Base-by-base conservation (phyloP, 1,140 invertebrate genomes). In the Tyrophagus putrescentiae region DNA sequence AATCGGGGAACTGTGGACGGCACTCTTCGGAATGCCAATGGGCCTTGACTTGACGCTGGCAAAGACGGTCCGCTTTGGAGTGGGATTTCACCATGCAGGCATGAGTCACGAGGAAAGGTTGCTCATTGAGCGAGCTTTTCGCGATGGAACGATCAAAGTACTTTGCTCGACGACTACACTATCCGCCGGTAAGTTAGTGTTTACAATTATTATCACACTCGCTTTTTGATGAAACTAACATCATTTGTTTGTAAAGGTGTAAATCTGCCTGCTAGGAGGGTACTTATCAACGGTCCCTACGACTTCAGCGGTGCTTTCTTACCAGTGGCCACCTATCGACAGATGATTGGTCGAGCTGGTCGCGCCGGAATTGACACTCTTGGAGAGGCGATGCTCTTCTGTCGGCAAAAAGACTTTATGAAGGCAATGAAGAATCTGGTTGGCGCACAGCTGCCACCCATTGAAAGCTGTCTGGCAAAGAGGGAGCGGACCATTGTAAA, bases 61-160 rank as follows among this genome's bases (percentile, higher is more conserved):
- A 50, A 82, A 78, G 66, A 83, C 83, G 28, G 77, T 96, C 48
- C 83, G 82, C 18, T 92, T 85, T 76, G 93, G 87, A 59, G 86
- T 94, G 53, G 88, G 87, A 16, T 98, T 87, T 76, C 94, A 98
- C 77, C 94, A 98, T 80, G 93, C 94, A 65, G 94, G 81, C n/a
- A 75, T 98, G 31, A 97, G 92, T 6, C 83, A 90, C 74, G 93
- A 98, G 72, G 93, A 98, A 74, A 78, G 93, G 54, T 92, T 97
- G 69, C 89, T 96, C 32, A 80, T 98, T 42, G 94, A 98, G 78
- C 82, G 81, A 57, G 81, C 79, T 25, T 84, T 80, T 70, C 82
- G 88, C 65, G 76, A 79, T 44, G 67, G 65, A 21, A 27, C 44
- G 4, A 69, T 98, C 9, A 81, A 84, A 72, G 84, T 98, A n/a